phyloP scores from a whole-genome alignment of 2,797 vertebrate species.

The Molossus alvarezi region DNA sequence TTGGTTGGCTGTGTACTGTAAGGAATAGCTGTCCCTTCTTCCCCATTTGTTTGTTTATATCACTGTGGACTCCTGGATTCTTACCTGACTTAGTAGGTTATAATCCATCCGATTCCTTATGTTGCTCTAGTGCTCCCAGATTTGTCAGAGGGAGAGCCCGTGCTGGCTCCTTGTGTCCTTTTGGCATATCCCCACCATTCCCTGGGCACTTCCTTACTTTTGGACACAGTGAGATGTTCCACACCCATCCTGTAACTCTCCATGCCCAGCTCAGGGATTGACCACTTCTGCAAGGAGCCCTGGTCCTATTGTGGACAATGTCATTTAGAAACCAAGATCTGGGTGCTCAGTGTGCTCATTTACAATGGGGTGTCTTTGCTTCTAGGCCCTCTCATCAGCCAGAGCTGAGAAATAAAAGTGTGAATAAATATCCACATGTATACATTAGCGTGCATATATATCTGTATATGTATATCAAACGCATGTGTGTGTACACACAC shows the following conservation, averaged over 20 bases:
- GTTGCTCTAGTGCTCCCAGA: neutral
- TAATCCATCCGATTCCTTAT: neutral
- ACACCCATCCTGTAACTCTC: neutral
- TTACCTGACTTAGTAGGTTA: neutral
- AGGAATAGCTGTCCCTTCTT: neutral
- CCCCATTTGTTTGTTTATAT: neutral
- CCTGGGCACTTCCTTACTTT: neutral
- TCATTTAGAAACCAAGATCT: neutral
- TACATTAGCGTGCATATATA: neutral
- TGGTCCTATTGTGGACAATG: neutral
- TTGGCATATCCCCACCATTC: fast-evolving
- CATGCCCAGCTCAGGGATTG: neutral
- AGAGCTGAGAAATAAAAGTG: neutral
- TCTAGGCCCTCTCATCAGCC: neutral
- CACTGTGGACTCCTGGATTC: neutral
- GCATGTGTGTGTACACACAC: no score
- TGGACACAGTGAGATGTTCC: neutral
- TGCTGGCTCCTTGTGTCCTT: neutral
- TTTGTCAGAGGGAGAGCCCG: neutral
- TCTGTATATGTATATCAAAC: neutral
- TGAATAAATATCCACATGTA: neutral
- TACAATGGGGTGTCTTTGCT: neutral
- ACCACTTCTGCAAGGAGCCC: neutral
- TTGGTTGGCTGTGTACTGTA: neutral
- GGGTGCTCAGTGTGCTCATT: neutral